phyloP scores from a whole-genome alignment of 1,140 invertebrate genomes.

The Paralvinella palmiformis region DNA sequence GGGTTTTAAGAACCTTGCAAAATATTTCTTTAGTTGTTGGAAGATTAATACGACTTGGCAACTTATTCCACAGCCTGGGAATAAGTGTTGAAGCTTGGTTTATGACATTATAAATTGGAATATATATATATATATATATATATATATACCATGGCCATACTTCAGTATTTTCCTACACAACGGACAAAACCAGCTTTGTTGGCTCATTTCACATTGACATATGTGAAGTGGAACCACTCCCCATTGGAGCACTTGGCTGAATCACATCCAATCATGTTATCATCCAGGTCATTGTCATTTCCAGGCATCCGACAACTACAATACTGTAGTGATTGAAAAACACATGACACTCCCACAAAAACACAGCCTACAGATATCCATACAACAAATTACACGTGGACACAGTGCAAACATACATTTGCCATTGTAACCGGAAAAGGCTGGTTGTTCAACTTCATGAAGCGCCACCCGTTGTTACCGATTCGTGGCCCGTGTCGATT shows the following conservation, averaged over 20 bases:
- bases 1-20: too few relatives aligned
- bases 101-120: too few relatives aligned
- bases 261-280: conserved; percentile 3
- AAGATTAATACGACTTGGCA: too few relatives aligned
- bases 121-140: not conserved
- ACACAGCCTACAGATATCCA: not conserved
- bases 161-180: not conserved
- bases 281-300: not conserved
- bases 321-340: not conserved
- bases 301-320: not conserved
- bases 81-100: too few relatives aligned
- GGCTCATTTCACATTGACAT: not conserved
- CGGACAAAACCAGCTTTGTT: not conserved
- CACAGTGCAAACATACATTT: too few relatives aligned
- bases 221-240: not conserved
- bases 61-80: too few relatives aligned
- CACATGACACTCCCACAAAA: not conserved
- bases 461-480: too few relatives aligned
- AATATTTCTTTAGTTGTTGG: too few relatives aligned
- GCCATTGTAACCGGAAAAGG: too few relatives aligned
- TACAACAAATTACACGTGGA: too few relatives aligned
- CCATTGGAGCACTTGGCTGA: not conserved
- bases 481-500: too few relatives aligned
- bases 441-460: too few relatives aligned
- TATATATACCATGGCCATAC: not conserved